phyloP scores from a whole-genome alignment of 1,140 invertebrate species.

The Drosophila kepulauana region DNA sequence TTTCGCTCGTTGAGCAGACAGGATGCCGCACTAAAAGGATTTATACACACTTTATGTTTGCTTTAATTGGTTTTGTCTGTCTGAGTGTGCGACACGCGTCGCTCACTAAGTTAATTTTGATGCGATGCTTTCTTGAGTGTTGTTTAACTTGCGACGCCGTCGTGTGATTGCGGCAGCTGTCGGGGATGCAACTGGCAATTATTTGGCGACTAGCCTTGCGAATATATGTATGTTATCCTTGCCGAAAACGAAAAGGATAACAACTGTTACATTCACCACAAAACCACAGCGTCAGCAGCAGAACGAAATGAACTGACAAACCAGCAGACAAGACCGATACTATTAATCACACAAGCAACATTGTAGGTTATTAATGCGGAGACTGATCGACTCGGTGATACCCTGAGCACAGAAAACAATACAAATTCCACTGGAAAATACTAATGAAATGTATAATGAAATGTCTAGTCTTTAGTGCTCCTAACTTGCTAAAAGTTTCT shows the following conservation, averaged over 20 bases:
- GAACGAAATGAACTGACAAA: slow-evolving; percentile 12
- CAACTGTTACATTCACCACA: slow-evolving; percentile 50
- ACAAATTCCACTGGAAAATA: not conserved
- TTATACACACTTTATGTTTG: slow-evolving; percentile 65
- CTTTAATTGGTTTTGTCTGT: slow-evolving; percentile 66
- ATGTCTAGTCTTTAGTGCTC: too few relatives aligned
- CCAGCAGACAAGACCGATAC: slow-evolving; percentile 22
- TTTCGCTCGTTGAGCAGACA: slow-evolving; percentile 1
- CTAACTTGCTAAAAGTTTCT: too few relatives aligned
- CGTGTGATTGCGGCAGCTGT: slow-evolving; percentile 56
- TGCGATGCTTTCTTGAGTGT: slow-evolving; percentile 41
- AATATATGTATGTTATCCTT: slow-evolving; percentile 34
- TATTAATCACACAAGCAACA: slow-evolving; percentile 67
- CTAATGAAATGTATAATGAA: too few relatives aligned
- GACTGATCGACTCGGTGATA: not conserved
- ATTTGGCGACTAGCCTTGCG: slow-evolving; percentile 40
- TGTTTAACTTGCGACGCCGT: slow-evolving; percentile 26
- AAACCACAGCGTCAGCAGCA: slow-evolving; percentile 48
- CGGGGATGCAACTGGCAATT: slow-evolving; percentile 50
- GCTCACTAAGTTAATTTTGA: slow-evolving; percentile 72
- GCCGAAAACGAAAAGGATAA: slow-evolving; percentile 23
- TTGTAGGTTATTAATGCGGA: not conserved
- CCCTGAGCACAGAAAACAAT: not conserved
- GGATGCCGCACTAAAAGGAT: slow-evolving; percentile 70
- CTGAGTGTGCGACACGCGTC: slow-evolving; percentile 54